Evolutionary conservation across 2,888 invertebrate genomes (phyloP).

Genomic region (Hirtodrosophila alboralis): DNA sequence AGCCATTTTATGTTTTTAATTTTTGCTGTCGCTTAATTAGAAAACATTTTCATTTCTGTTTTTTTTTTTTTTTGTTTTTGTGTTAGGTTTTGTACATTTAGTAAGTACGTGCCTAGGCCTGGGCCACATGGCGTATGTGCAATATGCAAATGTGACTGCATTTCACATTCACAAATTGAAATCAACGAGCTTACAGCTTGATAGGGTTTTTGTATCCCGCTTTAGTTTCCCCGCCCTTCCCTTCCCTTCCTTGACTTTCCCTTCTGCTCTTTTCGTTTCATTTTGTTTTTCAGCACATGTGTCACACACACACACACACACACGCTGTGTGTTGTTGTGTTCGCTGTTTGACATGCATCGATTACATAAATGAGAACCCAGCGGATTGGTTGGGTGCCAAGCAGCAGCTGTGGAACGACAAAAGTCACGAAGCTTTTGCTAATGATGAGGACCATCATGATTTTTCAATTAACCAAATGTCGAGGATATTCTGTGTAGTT

Average conservation of each 20-base stretch:
- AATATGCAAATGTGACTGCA: conserved; percentile 74
- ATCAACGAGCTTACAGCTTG: conserved; percentile 77
- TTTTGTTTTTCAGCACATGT: conserved; percentile 58
- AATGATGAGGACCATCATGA: conserved; percentile 75
- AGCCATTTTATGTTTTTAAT: conserved; percentile 44
- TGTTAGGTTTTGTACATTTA: conserved; percentile 5
- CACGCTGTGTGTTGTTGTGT: conserved; percentile 46
- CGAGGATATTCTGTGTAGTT: conserved; percentile 30
- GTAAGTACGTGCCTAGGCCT: conserved; percentile 35
- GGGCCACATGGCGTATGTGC: conserved; percentile 61
- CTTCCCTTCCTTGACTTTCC: not conserved
- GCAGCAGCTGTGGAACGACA: conserved; percentile 51
- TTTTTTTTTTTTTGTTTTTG: conserved; percentile 1
- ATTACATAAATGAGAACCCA: conserved; percentile 66
- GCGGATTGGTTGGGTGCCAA: not conserved
- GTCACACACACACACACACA: conserved; percentile 40
- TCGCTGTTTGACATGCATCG: conserved; percentile 77
- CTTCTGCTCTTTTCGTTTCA: conserved; percentile 17
- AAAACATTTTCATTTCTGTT: conserved; percentile 38
- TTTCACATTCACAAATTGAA: conserved; percentile 74
- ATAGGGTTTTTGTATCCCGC: conserved; percentile 61
- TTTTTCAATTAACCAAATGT: conserved; percentile 76
- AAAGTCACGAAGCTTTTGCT: conserved; percentile 75
- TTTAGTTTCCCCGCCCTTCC: conserved; percentile 26
- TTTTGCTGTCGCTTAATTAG: conserved; percentile 69